Evolutionary conservation across 2,888 invertebrate species (phyloP), one percentile per base, ranked within the genome.

Genomic region (Cybosia mesomella): DNA sequence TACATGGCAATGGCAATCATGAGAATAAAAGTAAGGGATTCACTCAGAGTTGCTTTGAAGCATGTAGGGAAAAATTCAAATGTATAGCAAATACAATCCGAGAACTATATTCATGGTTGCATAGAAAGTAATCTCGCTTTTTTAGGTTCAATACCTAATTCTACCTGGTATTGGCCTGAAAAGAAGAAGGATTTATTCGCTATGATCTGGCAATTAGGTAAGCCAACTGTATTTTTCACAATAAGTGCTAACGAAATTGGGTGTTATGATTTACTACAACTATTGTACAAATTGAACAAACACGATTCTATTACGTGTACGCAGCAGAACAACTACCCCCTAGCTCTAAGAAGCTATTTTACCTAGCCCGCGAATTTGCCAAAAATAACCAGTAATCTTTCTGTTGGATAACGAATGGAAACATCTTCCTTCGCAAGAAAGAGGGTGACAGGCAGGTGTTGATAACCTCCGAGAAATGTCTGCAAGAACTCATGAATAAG

Each of bases 121-220:
- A 39, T 49, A 5, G 67, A 66, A 79, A 71, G 72, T 53, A 66
- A 87, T 79, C 71, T 86, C 34, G 80, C 84, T 32, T 86, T 85
- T 71, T 67, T 85, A 5, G 63, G 70, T 68, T 49, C 77, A 1
- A 80, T 88, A n/a, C 85, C 85, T 43, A 86, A 85, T 78, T 85
- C 82, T 11, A 67, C 72, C 43, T 78, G 70, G 64, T 86, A 85
- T 74, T 86, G 87, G 87, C 57, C 76, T 28, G 61, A 77, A 53
- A 68, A 83, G 7, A 86, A 87, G 77, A 77, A 65, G 73, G 82
- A 87, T 69, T 73, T 88, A 13, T 87, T 86, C 70, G 83, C 87
- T 2, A 88, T 89, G 83, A 89, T 88, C 59, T 39, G 87, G n/a
- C 86, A 89, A 71, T 67, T 80, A n/a, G 86, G 86, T 28, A 85